Evolutionary conservation across 1,140 invertebrate genomes (phyloP), one percentile per base, ranked within the genome.

Genomic region (Temnothorax longispinosus): DNA sequence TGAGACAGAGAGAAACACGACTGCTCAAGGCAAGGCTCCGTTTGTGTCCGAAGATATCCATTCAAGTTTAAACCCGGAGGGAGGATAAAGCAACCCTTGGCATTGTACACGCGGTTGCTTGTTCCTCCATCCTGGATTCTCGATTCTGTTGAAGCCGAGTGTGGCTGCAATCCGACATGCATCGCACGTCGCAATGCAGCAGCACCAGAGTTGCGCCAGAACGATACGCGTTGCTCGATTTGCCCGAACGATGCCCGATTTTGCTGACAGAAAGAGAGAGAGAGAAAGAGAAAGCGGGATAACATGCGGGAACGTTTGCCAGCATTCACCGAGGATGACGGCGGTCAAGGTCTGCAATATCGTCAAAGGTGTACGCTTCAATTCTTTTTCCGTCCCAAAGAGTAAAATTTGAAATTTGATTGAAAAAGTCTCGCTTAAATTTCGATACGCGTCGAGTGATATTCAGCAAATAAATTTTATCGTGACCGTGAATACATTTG

Each of bases 101-200:
- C 52, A 35, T 82, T 87, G 75, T 80, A 47, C 41, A 3, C 76
- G n/a, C 38, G 32, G 44, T n/a, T 47, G 58, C 67, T 47, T 38
- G 38, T n/a, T 52, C 50, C 27, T 86, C 64, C n/a, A 15, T 13
- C 35, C 50, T 35, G 54, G n/a, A 75, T 75, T 84, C 80, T 35
- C 54, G 44, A 32, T n/a, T 56, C 32, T 81, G 10, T 75, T 56
- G 8, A 44, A 62, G n/a, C 54, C 44, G 67, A 84, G 69, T 54
- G 27, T 50, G 8, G 44, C n/a, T 65, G 77, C 77, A 41, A 54
- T 87, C 35, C 11, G 5, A 8, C 18, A 62, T 54, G 56, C n/a
- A 27, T 38, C 35, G 54, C 52, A 27, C 67, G 75, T 87, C 75
- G 76, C 75, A 88, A 86, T 88, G 75, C 87, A 88, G 75, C 58